phyloP scores from a whole-genome alignment of 30 jellyfish, hydroid and myxozoan genomes.

The Aurelia aurita complex sp. Pacific region DNA sequence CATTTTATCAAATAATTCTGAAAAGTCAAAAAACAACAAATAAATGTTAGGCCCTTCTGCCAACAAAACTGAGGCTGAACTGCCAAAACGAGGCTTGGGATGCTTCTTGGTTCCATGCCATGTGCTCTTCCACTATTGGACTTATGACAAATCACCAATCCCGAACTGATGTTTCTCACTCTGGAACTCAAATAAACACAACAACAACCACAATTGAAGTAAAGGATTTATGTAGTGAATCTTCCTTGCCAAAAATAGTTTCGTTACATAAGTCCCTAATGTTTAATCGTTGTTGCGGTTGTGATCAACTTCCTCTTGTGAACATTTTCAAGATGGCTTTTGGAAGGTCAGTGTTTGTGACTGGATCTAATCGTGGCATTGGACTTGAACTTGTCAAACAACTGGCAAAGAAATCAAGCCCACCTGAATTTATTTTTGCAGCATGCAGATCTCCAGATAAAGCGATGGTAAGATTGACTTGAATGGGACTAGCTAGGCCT shows the following conservation, averaged over 20 bases:
- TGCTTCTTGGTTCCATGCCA: background rate
- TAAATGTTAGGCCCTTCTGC: background rate
- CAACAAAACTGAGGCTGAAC: background rate
- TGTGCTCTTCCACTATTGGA: too few species aligned
- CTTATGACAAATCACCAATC: too few species aligned
- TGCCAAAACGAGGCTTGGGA: background rate
- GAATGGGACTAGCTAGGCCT: too few species aligned
- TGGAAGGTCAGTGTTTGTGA: slow-evolving; percentile 71
- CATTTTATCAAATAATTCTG: slow-evolving; percentile 29
- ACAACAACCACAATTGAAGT: too few species aligned
- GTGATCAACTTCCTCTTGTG: too few species aligned
- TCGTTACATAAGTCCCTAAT: too few species aligned
- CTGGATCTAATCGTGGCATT: slow-evolving; percentile 92
- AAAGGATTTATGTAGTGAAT: too few species aligned
- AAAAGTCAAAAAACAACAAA: background rate
- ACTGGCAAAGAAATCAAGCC: slow-evolving; percentile 28
- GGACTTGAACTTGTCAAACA: slow-evolving; percentile 80
- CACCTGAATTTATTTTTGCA: slow-evolving; percentile 80
- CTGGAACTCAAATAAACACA: too few species aligned
- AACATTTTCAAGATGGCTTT: slow-evolving; percentile 33
- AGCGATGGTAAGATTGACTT: slow-evolving; percentile 60
- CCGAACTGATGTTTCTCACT: too few species aligned
- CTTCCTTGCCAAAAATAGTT: too few species aligned
- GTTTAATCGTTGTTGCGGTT: too few species aligned
- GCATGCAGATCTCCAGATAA: slow-evolving; percentile 78